Conservation (phyloP, 2,888 invertebrate species). For the Drosophila niveifrons region DNA sequence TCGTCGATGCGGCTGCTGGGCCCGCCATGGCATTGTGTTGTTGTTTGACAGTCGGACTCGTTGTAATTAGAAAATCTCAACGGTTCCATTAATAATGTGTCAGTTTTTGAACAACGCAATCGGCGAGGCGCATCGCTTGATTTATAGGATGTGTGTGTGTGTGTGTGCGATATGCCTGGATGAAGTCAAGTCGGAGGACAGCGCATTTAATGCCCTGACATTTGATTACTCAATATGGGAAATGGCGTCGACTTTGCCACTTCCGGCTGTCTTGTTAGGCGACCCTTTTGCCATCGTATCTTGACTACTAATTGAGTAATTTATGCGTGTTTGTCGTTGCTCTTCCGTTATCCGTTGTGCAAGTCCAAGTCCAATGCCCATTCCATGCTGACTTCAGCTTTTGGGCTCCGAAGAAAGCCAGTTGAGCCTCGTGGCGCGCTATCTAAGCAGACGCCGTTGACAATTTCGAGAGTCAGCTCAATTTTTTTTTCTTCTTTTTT, state of each 20-base stretch:
- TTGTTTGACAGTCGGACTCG: background rate
- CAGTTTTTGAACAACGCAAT: slow-evolving; percentile 40
- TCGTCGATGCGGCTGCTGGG: background rate
- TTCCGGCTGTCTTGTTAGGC: slow-evolving; percentile 52
- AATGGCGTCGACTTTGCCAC: slow-evolving; percentile 50
- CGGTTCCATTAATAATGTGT: slow-evolving; percentile 55
- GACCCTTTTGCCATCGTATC: slow-evolving; percentile 53
- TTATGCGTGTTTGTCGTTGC: slow-evolving; percentile 73
- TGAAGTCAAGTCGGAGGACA: slow-evolving; percentile 9
- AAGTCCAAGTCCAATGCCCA: slow-evolving; percentile 17
- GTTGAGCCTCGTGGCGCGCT: slow-evolving; percentile 57
- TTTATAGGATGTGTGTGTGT: slow-evolving; percentile 32
- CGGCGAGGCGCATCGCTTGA: slow-evolving; percentile 35
- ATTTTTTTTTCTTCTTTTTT: slow-evolving; percentile 37
- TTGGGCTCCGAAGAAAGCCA: slow-evolving; percentile 38
- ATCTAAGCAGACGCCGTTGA: slow-evolving; percentile 56
- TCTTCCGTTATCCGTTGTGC: slow-evolving; percentile 24
- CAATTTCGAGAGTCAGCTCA: slow-evolving; percentile 67
- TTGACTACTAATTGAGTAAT: slow-evolving; percentile 78
- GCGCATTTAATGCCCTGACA: slow-evolving; percentile 60
- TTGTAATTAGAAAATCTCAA: slow-evolving; percentile 62
- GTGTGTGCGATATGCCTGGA: background rate
- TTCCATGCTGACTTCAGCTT: slow-evolving; percentile 17
- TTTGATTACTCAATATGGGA: slow-evolving; percentile 70
- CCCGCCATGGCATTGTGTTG: slow-evolving; percentile 1